These are phyloP conservation scores for Helostoma temminkii DNA, from an alignment of 2,797 vertebrate genomes.

Conservation along the genomic window DNA sequence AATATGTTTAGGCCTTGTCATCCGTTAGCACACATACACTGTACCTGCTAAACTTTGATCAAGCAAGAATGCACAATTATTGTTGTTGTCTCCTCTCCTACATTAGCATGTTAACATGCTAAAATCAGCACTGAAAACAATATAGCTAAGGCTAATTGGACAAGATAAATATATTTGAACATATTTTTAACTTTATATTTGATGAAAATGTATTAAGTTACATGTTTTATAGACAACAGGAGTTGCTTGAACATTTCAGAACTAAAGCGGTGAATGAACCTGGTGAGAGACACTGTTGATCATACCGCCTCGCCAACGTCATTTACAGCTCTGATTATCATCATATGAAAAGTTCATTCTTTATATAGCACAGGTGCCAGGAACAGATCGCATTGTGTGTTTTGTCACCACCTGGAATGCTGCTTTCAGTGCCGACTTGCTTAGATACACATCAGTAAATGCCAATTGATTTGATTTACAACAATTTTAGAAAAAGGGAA, in stretches of 20 bases:
- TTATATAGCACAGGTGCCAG: constrained; percentile 9
- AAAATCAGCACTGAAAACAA: not conserved
- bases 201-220: too few relatives aligned
- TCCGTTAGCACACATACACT: too few relatives aligned
- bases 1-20: not conserved
- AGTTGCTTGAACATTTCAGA: too few relatives aligned
- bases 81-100: too few relatives aligned
- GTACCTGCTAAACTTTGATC: too few relatives aligned
- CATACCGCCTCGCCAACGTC: not conserved
- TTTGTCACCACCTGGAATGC: constrained; percentile 19
- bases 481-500: constrained; percentile 62
- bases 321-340: constrained; percentile 2
- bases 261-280: not conserved
- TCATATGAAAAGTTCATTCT: constrained; percentile 15
- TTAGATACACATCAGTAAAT: constrained; percentile 32
- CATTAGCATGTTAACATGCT: too few relatives aligned
- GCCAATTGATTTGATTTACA: constrained; percentile 49
- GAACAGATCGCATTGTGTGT: constrained; percentile 17
- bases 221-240: too few relatives aligned
- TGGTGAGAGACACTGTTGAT: not conserved
- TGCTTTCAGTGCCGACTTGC: constrained; percentile 19
- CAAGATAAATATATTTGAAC: too few relatives aligned
- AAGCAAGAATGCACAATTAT: too few relatives aligned
- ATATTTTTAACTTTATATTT: too few relatives aligned
- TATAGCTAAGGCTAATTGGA: not conserved